Conservation (phyloP, 2,113 vertebrate species). For the Meles meles region DNA sequence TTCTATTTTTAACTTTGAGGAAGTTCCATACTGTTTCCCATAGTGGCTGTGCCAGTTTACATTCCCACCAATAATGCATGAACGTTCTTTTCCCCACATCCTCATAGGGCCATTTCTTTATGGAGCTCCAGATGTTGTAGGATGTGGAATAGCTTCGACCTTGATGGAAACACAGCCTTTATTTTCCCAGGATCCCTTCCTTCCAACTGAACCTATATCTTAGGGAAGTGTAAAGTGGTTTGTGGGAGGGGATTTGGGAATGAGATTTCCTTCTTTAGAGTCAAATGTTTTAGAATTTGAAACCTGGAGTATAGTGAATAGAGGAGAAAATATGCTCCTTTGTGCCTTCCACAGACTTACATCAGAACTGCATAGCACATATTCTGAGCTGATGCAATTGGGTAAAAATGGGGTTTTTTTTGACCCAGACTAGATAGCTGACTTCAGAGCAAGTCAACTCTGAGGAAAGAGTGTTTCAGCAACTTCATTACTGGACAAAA, state of each 20-base stretch:
- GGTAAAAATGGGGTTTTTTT: slow-evolving; percentile 61
- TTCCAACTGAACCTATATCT: neutral
- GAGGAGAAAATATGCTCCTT: neutral
- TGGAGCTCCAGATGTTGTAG: neutral
- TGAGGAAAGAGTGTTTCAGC: slow-evolving; percentile 62
- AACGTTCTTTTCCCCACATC: neutral
- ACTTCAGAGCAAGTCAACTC: slow-evolving; percentile 48
- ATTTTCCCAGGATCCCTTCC: neutral
- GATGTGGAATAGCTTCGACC: neutral
- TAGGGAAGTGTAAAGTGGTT: neutral
- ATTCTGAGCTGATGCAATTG: slow-evolving; percentile 65
- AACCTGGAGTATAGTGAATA: neutral
- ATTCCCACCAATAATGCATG: neutral
- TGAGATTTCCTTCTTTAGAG: neutral
- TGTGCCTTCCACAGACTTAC: neutral
- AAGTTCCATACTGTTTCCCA: neutral
- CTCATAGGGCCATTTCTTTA: neutral
- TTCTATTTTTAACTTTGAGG: neutral
- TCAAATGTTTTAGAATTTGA: neutral
- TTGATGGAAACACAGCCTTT: neutral
- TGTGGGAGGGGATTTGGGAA: neutral
- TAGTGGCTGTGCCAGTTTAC: neutral
- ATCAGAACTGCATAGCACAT: slow-evolving; percentile 64
- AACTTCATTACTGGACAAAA: slow-evolving; percentile 39
- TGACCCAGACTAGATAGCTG: slow-evolving; percentile 43